A percentile compares a stretch with the other conserved stretches of the same genome.
Conservation (phyloP, 2,113 vertebrate genomes). For the Nesogale talazaci region DNA sequence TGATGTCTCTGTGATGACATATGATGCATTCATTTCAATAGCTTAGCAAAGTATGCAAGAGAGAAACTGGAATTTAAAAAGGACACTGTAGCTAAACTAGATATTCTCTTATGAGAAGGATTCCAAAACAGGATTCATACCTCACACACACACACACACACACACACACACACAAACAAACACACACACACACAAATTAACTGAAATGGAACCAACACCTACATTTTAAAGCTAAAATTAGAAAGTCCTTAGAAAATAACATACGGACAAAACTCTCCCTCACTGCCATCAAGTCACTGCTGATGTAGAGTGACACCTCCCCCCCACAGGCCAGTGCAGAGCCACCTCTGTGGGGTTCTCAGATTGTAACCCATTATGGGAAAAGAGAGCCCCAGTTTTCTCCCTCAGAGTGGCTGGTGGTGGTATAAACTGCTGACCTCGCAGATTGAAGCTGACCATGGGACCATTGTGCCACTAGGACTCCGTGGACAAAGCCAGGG, state of each 20-base stretch:
- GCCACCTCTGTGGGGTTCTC: no score
- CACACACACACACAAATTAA: background rate
- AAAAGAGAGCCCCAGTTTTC: no score
- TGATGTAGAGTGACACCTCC: no score
- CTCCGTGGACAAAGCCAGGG: background rate
- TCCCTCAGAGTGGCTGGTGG: no score
- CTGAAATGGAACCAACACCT: background rate
- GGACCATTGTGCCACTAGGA: no score
- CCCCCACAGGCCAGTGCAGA: no score
- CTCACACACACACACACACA: background rate
- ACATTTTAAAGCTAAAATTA: background rate
- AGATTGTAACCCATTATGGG: no score
- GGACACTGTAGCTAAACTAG: background rate
- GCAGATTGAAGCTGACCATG: no score
- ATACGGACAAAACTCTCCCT: no score
- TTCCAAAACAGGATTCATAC: background rate
- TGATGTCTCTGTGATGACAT: background rate
- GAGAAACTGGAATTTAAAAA: slow-evolving; percentile 8
- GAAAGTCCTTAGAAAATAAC: background rate
- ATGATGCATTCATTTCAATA: background rate
- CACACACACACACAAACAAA: background rate
- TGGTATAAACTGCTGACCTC: no score
- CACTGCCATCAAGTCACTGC: no score
- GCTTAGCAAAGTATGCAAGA: background rate
- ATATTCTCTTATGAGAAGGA: background rate